Evolutionary conservation across 2,113 vertebrate genomes (phyloP), one percentile per base, ranked within the genome.

Genomic region (Hypomesus transpacificus): DNA sequence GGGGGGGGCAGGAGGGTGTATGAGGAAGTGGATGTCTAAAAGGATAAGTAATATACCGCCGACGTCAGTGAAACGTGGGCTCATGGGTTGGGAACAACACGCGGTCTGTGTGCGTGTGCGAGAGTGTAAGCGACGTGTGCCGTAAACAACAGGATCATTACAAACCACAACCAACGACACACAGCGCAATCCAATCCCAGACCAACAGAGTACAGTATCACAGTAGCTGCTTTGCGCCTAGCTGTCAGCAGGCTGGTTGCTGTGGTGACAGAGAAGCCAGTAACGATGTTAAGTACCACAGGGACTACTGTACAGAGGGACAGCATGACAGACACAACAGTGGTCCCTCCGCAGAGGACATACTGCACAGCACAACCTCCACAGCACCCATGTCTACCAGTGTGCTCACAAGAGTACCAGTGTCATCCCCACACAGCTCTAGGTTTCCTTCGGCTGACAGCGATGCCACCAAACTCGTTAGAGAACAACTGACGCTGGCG

Each of bases 211-310:
- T 3, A 6, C 17, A 17, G 16, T 7, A 16, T 20, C 61, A 63
- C 1, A 34, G 60, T 18, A 31, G 14, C 59, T 61, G 24, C 77
- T 18, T 69, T 75, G 73, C 82, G 83, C 78, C 83, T 86, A 31
- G 14, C n/a, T 59, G 21, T 57, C 20, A 50, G 34, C 53, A 59
- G 77, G 76, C 62, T 13, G 59, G 87, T 90, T 90, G 89, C 89
- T 82, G 85, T 90, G 87, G 89, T 75, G 84, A 90, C 81, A 74
- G 62, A 63, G 71, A 75, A 79, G 75, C 67, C 73, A 78, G 78
- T 82, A 86, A 87, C 68, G 84, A 84, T 81, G 83, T 89, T 88
- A 87, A 85, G 79, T 75, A 78, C 75, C 75, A 70, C 80, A 80
- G 80, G 82, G 77, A 83, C 77, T 72, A 68, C 74, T 76, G 69